Conservation (phyloP, 2,113 vertebrate genomes). For the Malurus alboscapulatus region DNA sequence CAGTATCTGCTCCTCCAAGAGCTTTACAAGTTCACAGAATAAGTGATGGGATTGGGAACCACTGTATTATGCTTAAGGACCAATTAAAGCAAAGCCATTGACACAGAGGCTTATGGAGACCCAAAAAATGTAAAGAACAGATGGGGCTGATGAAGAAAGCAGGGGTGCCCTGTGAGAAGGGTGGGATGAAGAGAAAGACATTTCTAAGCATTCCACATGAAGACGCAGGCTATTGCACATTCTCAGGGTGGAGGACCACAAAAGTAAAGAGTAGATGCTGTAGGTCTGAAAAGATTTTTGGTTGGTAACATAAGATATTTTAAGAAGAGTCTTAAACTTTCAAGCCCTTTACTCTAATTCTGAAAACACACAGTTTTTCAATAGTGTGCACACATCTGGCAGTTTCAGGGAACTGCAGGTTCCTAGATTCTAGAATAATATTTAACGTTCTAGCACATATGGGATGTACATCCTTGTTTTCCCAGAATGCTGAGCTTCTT, state of each 20-base stretch:
- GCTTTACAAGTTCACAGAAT: not conserved
- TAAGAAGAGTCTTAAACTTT: not conserved
- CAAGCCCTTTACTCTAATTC: not conserved
- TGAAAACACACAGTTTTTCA: not conserved
- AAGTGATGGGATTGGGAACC: not conserved
- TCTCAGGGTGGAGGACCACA: not conserved
- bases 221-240: not conserved
- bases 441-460: not conserved
- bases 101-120: not conserved
- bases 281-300: not conserved
- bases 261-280: not conserved
- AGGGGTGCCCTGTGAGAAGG: not conserved
- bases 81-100: not conserved
- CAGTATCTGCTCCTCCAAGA: not conserved
- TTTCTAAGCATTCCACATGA: not conserved
- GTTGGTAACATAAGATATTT: not conserved
- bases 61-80: not conserved
- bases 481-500: not conserved
- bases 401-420: not conserved
- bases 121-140: not conserved
- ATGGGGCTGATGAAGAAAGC: not conserved
- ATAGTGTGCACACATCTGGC: accelerated
- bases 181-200: not conserved
- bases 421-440: not conserved
- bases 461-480: not conserved